Evolutionary conservation across 1,140 invertebrate species (phyloP), one percentile per base, ranked within the genome.

Genomic region (Drosophila auraria): DNA sequence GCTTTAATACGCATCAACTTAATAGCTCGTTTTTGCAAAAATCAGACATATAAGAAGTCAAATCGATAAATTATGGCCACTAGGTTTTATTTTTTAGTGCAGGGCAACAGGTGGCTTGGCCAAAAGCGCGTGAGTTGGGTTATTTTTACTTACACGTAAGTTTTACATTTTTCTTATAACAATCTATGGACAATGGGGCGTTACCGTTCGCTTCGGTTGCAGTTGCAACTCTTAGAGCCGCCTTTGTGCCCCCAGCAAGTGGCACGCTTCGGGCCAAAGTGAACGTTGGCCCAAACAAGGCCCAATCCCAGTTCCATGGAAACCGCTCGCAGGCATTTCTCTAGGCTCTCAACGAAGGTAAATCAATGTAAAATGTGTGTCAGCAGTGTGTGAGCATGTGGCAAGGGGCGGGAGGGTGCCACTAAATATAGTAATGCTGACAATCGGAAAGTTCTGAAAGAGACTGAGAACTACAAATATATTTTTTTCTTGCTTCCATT

Each of bases 331-430:
- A 75, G 79, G 44, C 81, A 78, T 78, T 72, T 80, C 51, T 71
- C 56, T 45, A 45, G 44, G 61, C 40, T 65, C 61, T 25, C 53
- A 44, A 50, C 62, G 58, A 79, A 70, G 76, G 44, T 83, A 80
- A 83, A 78, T 83, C 72, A 80, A 72, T 70, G 65, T 78, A 78
- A 81, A 87, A 30, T 30, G 65, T 90, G 74, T 89, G 84, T 80
- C 83, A 87, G 76, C 51, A 51, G 60, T 62, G 60, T 84, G 61
- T 72, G 70, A 74, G 70, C 49, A 51, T 62, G 69, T 74, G 68
- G 44, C 6, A 42, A 6, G n/a, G 45, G 17, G 20, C 20, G 20
- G 27, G 15, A 12, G 54, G 7, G 0, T 15, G 25, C 23, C 15
- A 14, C 20, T 9, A 20, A 42, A 66, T 53, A 66, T 30, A 20